Evolutionary conservation across 2,888 invertebrate species (phyloP).

Genomic region (Spisula solida): DNA sequence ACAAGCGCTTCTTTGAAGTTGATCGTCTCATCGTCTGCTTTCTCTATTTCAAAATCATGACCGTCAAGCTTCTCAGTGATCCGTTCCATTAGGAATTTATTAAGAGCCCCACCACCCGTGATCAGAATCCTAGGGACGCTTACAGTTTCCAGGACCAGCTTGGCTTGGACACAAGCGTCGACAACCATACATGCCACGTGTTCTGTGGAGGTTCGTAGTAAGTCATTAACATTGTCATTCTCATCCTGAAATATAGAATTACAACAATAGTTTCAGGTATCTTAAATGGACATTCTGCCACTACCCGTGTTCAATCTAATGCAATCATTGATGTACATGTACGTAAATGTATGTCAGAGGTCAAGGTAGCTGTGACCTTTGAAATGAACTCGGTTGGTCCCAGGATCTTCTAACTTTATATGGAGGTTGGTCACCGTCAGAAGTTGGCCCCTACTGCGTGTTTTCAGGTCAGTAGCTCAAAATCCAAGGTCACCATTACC

Average conservation of each 20-base stretch:
- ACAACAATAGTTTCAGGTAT: background rate
- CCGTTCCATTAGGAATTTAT: constrained; percentile 77
- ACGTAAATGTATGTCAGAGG: too few species aligned
- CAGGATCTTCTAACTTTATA: too few species aligned
- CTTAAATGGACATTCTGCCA: background rate
- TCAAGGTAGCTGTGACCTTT: too few species aligned
- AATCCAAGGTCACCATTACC: too few species aligned
- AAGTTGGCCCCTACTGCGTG: too few species aligned
- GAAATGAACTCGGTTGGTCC: too few species aligned
- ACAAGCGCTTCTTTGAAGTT: constrained; percentile 85
- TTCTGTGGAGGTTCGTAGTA: constrained; percentile 82
- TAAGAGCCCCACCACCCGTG: constrained; percentile 85
- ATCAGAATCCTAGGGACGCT: constrained; percentile 75
- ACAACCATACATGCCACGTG: constrained; percentile 80
- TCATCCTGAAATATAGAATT: constrained; percentile 55
- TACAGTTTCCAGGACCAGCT: constrained; percentile 18
- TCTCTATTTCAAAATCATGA: constrained; percentile 71
- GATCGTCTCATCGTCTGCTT: constrained; percentile 80
- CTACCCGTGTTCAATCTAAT: too few species aligned
- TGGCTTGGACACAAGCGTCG: constrained; percentile 71
- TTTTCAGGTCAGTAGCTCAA: too few species aligned
- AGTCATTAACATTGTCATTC: constrained; percentile 70
- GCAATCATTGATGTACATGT: too few species aligned
- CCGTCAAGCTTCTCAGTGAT: constrained; percentile 73
- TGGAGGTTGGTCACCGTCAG: too few species aligned